These are phyloP conservation scores for Lasioglossum albipes DNA, from an alignment of 1,140 invertebrate genomes.

Conservation along the genomic window DNA sequence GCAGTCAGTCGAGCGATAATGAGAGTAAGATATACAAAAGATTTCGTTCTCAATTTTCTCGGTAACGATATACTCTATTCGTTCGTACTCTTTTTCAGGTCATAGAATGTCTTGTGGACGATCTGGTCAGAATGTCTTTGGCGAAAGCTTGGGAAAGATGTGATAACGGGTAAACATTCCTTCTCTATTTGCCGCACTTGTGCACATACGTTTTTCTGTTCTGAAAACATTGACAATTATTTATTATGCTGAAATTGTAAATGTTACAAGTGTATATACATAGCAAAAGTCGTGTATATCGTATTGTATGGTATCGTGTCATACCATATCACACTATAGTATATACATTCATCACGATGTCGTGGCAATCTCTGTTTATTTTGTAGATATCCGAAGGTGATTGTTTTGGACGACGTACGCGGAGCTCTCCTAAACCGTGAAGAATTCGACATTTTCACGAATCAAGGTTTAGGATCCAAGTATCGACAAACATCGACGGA, in stretches of 20 bases:
- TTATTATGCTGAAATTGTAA: constrained; percentile 2
- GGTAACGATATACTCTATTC: not conserved
- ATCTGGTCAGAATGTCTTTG: constrained; percentile 70
- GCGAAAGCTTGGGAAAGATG: constrained; percentile 71
- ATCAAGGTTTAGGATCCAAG: constrained; percentile 71
- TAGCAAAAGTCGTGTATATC: too few relatives aligned
- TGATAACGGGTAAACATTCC: constrained; percentile 53
- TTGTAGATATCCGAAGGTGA: constrained; percentile 57
- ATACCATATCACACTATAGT: too few relatives aligned
- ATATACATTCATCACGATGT: constrained; percentile 2
- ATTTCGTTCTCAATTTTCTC: not conserved
- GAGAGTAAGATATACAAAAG: constrained; percentile 52
- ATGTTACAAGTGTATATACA: not conserved
- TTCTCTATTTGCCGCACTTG: not conserved
- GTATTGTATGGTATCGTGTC: too few relatives aligned
- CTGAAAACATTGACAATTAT: constrained; percentile 21
- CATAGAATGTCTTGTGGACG: constrained; percentile 72
- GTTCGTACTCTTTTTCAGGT: constrained; percentile 57
- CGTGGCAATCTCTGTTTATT: constrained; percentile 38
- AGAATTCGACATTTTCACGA: constrained; percentile 77
- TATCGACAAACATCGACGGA: constrained; percentile 29
- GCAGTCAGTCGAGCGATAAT: constrained; percentile 69
- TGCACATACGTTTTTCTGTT: constrained; percentile 1
- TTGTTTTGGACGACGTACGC: constrained; percentile 70
- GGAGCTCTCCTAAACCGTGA: constrained; percentile 69